These are phyloP conservation scores for Aphidius colemani DNA, from an alignment of 2,888 invertebrate species.

Conservation along the genomic window DNA sequence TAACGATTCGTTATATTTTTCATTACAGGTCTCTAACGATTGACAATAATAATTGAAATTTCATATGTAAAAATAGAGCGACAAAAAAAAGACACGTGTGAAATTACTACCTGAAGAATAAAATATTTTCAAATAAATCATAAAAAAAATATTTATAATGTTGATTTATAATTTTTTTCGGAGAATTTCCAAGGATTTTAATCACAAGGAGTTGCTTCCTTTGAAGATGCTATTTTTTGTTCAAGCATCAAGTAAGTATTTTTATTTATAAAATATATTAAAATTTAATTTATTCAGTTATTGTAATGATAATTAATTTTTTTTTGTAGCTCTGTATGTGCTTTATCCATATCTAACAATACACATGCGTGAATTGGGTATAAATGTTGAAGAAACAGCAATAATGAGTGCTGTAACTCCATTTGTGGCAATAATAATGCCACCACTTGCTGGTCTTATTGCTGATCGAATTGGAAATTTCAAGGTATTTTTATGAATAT, in stretches of 20 bases:
- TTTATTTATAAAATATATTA: too few relatives aligned
- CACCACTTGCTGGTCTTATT: conserved; percentile 75
- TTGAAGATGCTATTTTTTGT: conserved; percentile 78
- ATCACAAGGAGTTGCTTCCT: conserved; percentile 73
- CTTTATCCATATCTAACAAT: conserved; percentile 80
- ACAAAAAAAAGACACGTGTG: too few relatives aligned
- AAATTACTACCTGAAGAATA: not conserved
- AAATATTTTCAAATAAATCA: not conserved
- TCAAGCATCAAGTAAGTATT: conserved; percentile 73
- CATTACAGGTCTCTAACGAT: too few relatives aligned
- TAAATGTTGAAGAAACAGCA: conserved; percentile 79
- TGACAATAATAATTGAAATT: too few relatives aligned
- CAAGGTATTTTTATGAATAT: conserved; percentile 62
- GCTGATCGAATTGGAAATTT: conserved; percentile 83
- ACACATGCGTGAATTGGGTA: conserved; percentile 79
- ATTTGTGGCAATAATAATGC: conserved; percentile 76
- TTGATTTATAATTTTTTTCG: conserved; percentile 69
- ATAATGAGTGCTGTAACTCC: conserved; percentile 81
- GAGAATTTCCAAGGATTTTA: conserved; percentile 72
- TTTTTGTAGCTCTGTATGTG: conserved; percentile 69
- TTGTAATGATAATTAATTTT: conserved; percentile 1
- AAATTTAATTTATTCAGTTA: not conserved
- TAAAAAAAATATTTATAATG: conserved; percentile 58
- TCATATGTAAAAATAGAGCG: too few relatives aligned
- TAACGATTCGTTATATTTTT: too few relatives aligned